Evolutionary conservation across 2,113 vertebrate species (phyloP), one percentile per base, ranked within the genome.

Genomic region (Pseudopipra pipra): DNA sequence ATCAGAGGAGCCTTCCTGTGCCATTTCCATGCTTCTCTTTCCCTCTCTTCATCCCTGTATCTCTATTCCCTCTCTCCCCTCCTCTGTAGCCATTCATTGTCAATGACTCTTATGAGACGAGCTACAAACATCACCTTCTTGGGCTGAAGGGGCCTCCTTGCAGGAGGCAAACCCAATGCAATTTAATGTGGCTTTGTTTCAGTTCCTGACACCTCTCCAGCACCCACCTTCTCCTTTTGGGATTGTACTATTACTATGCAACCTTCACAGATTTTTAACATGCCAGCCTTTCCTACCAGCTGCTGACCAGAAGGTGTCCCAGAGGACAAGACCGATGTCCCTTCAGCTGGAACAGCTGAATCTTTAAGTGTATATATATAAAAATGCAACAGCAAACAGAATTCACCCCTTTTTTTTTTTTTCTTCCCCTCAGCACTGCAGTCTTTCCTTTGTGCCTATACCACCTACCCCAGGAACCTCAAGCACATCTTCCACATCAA

Each of bases 401-500:
- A 95, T 87, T 87, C 17, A 91, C 30, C n/a, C n/a, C 9, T n/a
- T 8, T 20, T 15, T 52, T 37, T 43, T 14, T 71, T 51, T 51
- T 39, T 27, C 5, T 18, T 12, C 61, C 59, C 68, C 75, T 15
- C 97, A 99, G 99, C 99, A 18, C 97, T 99, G 95, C 99, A 99
- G 96, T 99, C 99, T 31, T 99, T 99, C 96, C 98, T 99, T 87
- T 98, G 98, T 35, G 98, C 99, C 2, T 99, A 99, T 10, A 97
- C 99, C 30, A 97, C 99, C 61, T 99, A 99, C 96, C 99, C 98
- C 86, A 98, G 87, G 94, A 96, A 67, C 94, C 98, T 99, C 89
- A 99, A 99, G 95, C 98, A 98, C 84, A 97, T 99, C 98, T 99
- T 99, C 97, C 99, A 99, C 89, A 97, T 99, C 78, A 98, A 91